Evolutionary conservation across 1,140 invertebrate genomes (phyloP).

Genomic region (Metopolophium dirhodum): DNA sequence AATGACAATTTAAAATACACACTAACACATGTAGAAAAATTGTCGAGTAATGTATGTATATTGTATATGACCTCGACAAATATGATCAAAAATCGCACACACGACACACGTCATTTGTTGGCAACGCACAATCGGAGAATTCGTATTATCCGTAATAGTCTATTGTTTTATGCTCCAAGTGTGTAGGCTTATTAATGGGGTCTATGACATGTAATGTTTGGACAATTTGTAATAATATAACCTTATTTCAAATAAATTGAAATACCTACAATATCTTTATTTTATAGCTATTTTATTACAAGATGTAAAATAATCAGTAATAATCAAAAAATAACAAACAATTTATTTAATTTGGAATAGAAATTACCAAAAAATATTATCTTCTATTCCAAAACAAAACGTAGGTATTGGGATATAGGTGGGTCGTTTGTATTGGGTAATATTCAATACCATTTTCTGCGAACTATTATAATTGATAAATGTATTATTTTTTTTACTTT

Average conservation of each 20-base stretch:
- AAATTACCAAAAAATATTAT: no score
- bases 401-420: background rate
- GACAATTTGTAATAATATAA: slow-evolving; percentile 16
- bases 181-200: no score
- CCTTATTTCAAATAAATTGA: slow-evolving; percentile 8
- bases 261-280: background rate
- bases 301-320: no score
- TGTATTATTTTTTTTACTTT: background rate
- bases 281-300: background rate
- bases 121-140: background rate
- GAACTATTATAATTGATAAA: background rate
- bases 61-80: slow-evolving; percentile 40
- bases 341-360: no score
- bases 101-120: background rate
- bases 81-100: slow-evolving; percentile 29
- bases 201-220: background rate
- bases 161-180: slow-evolving; percentile 4
- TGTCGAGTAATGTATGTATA: background rate
- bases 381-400: no score
- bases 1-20: background rate
- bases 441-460: background rate
- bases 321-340: no score
- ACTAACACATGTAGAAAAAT: slow-evolving; percentile 6
- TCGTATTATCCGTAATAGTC: slow-evolving; percentile 30
- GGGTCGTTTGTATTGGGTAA: background rate